A percentile compares a stretch with the other conserved stretches of the same genome.
Conservation (phyloP, 2,888 invertebrate genomes). For the Conchocele bisecta region DNA sequence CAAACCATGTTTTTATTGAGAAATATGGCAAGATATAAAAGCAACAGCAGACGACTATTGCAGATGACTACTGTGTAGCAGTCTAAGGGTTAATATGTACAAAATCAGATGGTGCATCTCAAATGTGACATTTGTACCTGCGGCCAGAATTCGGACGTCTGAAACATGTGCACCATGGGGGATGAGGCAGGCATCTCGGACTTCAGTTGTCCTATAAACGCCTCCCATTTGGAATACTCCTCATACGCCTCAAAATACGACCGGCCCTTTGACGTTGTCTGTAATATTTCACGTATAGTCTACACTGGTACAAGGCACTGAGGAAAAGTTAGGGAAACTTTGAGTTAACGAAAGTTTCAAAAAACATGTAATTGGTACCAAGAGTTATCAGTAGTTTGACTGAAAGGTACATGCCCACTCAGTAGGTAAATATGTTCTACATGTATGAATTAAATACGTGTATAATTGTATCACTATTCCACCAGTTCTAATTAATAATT, state of each 20-base stretch:
- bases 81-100: no score
- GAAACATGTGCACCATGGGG: slow-evolving; percentile 72
- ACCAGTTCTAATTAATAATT: no score
- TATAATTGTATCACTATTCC: no score
- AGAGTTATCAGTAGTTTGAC: not conserved
- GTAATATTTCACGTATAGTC: slow-evolving; percentile 20
- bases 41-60: no score
- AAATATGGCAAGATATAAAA: no score
- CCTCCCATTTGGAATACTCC: slow-evolving; percentile 77
- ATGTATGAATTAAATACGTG: no score
- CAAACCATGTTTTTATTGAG: no score
- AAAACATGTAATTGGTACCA: not conserved
- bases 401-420: no score
- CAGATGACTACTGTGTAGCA: no score
- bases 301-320: not conserved
- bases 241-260: slow-evolving; percentile 78
- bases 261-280: slow-evolving; percentile 78
- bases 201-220: slow-evolving; percentile 67
- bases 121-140: slow-evolving; percentile 62
- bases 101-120: no score
- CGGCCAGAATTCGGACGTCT: slow-evolving; percentile 80
- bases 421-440: no score
- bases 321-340: not conserved
- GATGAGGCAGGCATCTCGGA: slow-evolving; percentile 63
- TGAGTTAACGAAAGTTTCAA: not conserved